Percentiles rank a stretch among this genome's conserved stretches.
Conservation (phyloP, 2,113 vertebrate species). For the Rhinopithecus roxellana region DNA sequence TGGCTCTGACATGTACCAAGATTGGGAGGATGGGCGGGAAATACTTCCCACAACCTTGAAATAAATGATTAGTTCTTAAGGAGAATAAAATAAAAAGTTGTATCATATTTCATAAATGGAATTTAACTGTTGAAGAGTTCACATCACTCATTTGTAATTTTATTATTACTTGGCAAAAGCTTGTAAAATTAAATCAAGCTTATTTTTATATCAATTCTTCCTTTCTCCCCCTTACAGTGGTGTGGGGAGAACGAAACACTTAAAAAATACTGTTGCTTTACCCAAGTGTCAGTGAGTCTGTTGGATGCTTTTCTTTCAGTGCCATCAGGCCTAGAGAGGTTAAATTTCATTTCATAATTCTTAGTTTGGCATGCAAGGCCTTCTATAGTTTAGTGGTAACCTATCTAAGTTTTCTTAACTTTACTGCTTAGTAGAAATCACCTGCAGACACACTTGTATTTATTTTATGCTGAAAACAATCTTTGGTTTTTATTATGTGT, state of each 20-base stretch:
- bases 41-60: slow-evolving; percentile 70
- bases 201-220: slow-evolving; percentile 21
- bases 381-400: background rate
- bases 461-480: slow-evolving; percentile 21
- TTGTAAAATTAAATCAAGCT: slow-evolving; percentile 37
- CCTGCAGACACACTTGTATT: slow-evolving; percentile 34
- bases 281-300: background rate
- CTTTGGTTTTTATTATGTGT: background rate
- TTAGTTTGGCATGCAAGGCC: slow-evolving; percentile 23
- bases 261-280: slow-evolving; percentile 1
- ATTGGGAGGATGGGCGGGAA: slow-evolving; percentile 42
- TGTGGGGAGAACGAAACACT: background rate
- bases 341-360: background rate
- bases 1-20: slow-evolving; percentile 82
- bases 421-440: background rate
- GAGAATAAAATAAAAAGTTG: slow-evolving; percentile 67
- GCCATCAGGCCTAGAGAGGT: background rate
- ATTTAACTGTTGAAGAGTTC: slow-evolving; percentile 57
- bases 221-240: background rate
- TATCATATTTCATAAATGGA: slow-evolving; percentile 59
- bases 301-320: slow-evolving; percentile 3
- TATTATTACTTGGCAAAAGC: slow-evolving; percentile 45
- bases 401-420: background rate
- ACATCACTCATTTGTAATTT: slow-evolving; percentile 64
- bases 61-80: slow-evolving; percentile 73